Evolutionary conservation across 2,888 invertebrate genomes (phyloP), one percentile per base, ranked within the genome.

Genomic region (Scaeva pyrastri): DNA sequence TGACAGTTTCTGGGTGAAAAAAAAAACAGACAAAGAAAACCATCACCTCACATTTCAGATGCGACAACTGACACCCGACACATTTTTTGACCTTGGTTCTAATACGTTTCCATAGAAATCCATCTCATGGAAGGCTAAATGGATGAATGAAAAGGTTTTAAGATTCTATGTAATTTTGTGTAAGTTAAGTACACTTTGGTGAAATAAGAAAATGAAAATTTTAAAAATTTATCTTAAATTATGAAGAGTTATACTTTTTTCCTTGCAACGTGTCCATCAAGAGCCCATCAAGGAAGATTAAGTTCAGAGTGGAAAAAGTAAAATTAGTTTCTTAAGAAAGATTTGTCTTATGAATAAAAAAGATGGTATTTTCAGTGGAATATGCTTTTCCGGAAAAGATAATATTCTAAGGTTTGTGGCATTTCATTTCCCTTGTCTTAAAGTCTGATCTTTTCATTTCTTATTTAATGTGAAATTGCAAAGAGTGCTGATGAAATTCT

Each of bases 41-140:
- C 68, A 55, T 41, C 41, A 73, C 36, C 52, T 26, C 74, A 50
- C 73, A 64, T 26, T 71, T 71, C 14, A 71, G 58, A 79, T 48
- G 31, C 8, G 31, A 31, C 31, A 31, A 31, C 5, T 8, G 64
- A 66, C 31, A 71, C 64, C 71, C 64, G 74, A 75, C 68, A 79
- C 83, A n/a, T n/a, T n/a, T 26, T 64, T 64, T 83, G 73, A 60
- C 82, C 83, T 78, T 78, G 83, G 68, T 39, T 56, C 21, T 70
- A 77, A 77, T 72, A 66, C 62, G 23, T 48, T 45, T 16, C 43
- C 52, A 41, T 21, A 52, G 58, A 41, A 39, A 64, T n/a, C 58
- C 36, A 71, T 52, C 41, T 43, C 36, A 56, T 36, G 58, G 31
- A 31, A n/a, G n/a, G n/a, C n/a, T 31, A 8, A 31, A 31, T 31